Base-by-base conservation (phyloP, 2,888 invertebrate genomes). In the Torymus tubicola region DNA sequence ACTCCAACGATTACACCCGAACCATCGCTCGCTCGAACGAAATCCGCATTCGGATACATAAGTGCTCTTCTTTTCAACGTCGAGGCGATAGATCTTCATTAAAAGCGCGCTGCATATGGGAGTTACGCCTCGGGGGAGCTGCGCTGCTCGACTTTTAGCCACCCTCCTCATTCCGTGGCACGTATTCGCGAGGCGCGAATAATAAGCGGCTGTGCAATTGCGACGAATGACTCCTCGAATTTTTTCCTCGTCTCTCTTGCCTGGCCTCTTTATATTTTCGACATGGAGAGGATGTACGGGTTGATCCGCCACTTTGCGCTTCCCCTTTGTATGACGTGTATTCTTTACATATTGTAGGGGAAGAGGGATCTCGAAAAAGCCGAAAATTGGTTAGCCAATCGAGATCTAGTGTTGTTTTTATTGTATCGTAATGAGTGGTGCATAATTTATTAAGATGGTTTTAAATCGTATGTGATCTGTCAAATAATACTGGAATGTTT, bases 41-140 rank as follows among this genome's bases (percentile, higher is more conserved):
- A 21, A 31, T 31, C 31, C 31, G 31, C 31, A 31, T 31, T 31
- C 24, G 60, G 24, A 75, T 53, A 75, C 57, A 75, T 58, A 65
- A 75, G 80, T 75, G 80, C 53, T 52, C 12, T 63, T 52, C 12
- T 11, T 16, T 18, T 16, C 70, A 53, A 24, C 18, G 16, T 18
- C 58, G 57, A 74, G 71, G 74, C 85, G 84, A 88, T 88, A 86
- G 85, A 88, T 88, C 88, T 89, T 88, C 86, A 88, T 89, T 88
- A 88, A 85, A 84, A 81, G 80, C 84, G 84, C 82, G 84, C 77
- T 86, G 87, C 85, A 86, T 86, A 87, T 50, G 53, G 31, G 53
- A 87, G 87, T 88, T 88, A 88, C 87, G 86, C 88, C 81, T 86
- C 84, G 82, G 86, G 87, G 14, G 82, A 12, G 63, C 42, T n/a